phyloP scores from a whole-genome alignment of 2,797 vertebrate species.

The Jordanella pulchra region DNA sequence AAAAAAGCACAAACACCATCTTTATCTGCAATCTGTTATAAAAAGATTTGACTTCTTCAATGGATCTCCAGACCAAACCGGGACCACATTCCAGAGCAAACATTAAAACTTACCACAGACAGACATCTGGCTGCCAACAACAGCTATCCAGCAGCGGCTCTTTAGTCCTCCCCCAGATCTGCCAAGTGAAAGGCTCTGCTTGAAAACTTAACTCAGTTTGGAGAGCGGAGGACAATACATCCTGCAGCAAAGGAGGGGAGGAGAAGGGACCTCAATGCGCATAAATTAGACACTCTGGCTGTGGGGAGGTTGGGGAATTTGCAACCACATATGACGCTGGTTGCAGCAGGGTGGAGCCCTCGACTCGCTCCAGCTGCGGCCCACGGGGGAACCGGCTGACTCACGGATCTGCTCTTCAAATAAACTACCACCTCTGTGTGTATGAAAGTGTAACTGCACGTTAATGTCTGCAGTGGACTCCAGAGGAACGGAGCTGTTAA shows the following conservation, averaged over 20 bases:
- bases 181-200: constrained; percentile 41
- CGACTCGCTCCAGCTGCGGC: constrained; percentile 61
- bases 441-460: constrained; percentile 29
- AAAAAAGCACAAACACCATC: background rate
- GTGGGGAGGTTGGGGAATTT: constrained; percentile 37
- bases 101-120: constrained; percentile 68
- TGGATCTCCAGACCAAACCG: constrained; percentile 25
- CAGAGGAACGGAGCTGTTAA: constrained; percentile 7
- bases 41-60: background rate
- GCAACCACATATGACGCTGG: constrained; percentile 61
- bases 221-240: constrained; percentile 73
- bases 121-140: constrained; percentile 53
- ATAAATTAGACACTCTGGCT: constrained; percentile 56
- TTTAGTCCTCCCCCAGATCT: constrained; percentile 38
- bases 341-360: constrained; percentile 68
- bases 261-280: constrained; percentile 57
- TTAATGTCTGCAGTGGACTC: constrained; percentile 39
- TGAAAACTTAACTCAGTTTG: constrained; percentile 64
- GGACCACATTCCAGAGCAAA: constrained; percentile 46
- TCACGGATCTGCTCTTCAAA: constrained; percentile 64
- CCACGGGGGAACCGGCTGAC: constrained; percentile 54
- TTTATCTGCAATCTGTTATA: background rate
- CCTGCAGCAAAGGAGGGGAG: constrained; percentile 60
- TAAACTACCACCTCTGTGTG: constrained; percentile 62
- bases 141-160: constrained; percentile 42